Evolutionary conservation across 2,888 invertebrate species (phyloP).

Genomic region (Autographa gamma): DNA sequence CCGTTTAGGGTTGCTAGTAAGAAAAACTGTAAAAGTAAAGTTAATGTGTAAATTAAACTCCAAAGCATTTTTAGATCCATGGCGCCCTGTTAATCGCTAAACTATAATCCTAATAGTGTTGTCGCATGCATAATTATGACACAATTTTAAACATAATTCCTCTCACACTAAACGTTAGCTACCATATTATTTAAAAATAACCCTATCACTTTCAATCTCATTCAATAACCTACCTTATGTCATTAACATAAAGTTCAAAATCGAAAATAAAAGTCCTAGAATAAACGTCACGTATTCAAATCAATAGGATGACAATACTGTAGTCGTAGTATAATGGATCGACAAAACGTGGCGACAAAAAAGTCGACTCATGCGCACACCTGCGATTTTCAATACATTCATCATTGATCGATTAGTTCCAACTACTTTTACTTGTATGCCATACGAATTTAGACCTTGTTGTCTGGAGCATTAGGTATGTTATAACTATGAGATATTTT

Average conservation of each 20-base stretch:
- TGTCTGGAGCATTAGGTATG: not conserved
- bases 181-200: slow-evolving; percentile 9
- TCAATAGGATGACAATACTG: slow-evolving; percentile 70
- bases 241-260: slow-evolving; percentile 24
- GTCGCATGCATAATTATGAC: slow-evolving; percentile 1
- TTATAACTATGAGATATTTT: slow-evolving; percentile 35
- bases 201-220: not conserved
- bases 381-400: slow-evolving; percentile 84
- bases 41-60: too few species aligned
- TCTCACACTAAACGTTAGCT: not conserved
- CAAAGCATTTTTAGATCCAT: not conserved
- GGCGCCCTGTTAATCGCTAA: not conserved
- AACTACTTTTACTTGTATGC: slow-evolving; percentile 43
- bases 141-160: not conserved
- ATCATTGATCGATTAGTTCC: slow-evolving; percentile 83
- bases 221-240: not conserved
- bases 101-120: not conserved
- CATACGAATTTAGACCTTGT: slow-evolving; percentile 39
- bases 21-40: too few species aligned
- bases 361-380: slow-evolving; percentile 84
- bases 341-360: slow-evolving; percentile 70
- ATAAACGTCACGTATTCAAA: slow-evolving; percentile 48
- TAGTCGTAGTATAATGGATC: slow-evolving; percentile 61
- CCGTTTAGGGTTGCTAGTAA: too few species aligned
- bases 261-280: slow-evolving; percentile 8